Evolutionary conservation across 2,797 vertebrate species (phyloP).

Genomic region (Botia almorhae): DNA sequence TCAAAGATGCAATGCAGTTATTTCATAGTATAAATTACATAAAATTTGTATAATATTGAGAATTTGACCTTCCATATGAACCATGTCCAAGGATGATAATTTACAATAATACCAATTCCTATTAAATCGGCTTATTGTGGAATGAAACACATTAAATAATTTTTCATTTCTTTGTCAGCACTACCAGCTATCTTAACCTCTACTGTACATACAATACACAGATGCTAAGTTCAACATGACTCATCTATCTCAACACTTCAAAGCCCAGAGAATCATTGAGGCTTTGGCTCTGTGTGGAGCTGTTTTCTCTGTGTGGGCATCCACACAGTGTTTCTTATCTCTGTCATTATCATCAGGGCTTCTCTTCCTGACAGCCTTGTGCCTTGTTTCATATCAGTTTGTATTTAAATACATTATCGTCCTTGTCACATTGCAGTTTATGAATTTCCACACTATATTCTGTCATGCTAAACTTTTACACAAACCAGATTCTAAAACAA

Average conservation of each 20-base stretch:
- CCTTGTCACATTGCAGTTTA: no score
- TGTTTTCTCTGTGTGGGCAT: conserved; percentile 4
- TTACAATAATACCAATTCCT: neutral
- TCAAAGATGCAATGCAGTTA: neutral
- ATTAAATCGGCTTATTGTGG: neutral
- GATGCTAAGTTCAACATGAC: neutral
- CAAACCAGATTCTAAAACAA: neutral
- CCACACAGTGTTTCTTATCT: neutral
- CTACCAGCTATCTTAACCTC: neutral
- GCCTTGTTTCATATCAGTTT: no score
- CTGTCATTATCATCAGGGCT: neutral
- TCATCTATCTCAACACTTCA: neutral
- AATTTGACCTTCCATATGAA: neutral
- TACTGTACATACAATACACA: neutral
- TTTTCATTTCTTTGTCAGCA: neutral
- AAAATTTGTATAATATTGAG: neutral
- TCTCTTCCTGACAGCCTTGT: neutral
- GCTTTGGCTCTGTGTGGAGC: neutral
- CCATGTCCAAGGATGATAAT: neutral
- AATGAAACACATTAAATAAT: neutral
- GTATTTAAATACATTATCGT: no score
- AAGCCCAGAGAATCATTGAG: conserved; percentile 19
- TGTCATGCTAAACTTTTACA: neutral
- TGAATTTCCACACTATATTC: neutral
- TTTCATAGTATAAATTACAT: neutral